Percentiles rank a stretch among this genome's conserved stretches.
Evolutionary conservation across 2,888 invertebrate species (phyloP).

Genomic region (Salticus scenicus): DNA sequence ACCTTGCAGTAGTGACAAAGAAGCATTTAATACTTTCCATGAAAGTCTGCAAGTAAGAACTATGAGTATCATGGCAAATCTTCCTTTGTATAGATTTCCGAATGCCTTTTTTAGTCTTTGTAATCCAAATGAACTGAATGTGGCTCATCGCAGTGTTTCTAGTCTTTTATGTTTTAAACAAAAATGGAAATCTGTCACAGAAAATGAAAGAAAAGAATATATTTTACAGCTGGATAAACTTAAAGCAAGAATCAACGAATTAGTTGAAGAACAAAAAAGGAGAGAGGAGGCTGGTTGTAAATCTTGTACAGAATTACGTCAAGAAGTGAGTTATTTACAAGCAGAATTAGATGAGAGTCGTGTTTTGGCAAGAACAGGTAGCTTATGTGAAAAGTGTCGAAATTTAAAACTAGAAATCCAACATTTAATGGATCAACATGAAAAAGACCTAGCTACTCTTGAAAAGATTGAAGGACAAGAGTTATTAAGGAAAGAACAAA

Average conservation of each 20-base stretch:
- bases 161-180: slow-evolving; percentile 62
- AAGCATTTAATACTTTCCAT: slow-evolving; percentile 43
- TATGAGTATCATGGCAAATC: slow-evolving; percentile 50
- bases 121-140: slow-evolving; percentile 52
- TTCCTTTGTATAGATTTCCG: slow-evolving; percentile 40
- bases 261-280: slow-evolving; percentile 36
- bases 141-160: slow-evolving; percentile 64
- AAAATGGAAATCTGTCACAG: slow-evolving; percentile 47
- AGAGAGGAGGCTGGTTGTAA: slow-evolving; percentile 34
- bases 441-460: slow-evolving; percentile 21
- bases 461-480: slow-evolving; percentile 49
- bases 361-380: slow-evolving; percentile 35
- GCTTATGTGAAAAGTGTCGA: slow-evolving; percentile 50
- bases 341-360: slow-evolving; percentile 59
- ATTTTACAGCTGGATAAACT: slow-evolving; percentile 29
- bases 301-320: slow-evolving; percentile 48
- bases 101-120: slow-evolving; percentile 47
- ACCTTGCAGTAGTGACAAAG: slow-evolving; percentile 17
- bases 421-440: slow-evolving; percentile 45
- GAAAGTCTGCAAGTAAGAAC: slow-evolving; percentile 43
- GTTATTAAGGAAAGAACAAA: slow-evolving; percentile 34
- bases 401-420: slow-evolving; percentile 53
- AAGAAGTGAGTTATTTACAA: slow-evolving; percentile 59
- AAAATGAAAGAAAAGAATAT: slow-evolving; percentile 37
- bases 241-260: slow-evolving; percentile 9